Evolutionary conservation across 2,113 vertebrate species (phyloP).

Genomic region (Petroica traversi): DNA sequence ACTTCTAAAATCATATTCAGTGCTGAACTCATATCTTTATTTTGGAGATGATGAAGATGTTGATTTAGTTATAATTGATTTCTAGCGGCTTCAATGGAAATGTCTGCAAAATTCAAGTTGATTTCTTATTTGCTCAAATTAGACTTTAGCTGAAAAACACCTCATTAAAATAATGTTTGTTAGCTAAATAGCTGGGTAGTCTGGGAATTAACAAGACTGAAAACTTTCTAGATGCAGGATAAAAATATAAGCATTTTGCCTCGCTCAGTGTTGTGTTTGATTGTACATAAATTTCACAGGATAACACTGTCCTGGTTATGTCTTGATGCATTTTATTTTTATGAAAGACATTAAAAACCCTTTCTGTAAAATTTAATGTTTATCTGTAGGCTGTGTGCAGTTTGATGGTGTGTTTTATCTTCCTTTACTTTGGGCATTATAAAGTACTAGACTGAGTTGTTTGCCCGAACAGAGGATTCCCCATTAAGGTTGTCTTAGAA

Average conservation of each 20-base stretch:
- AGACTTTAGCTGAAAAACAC: not conserved
- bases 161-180: not conserved
- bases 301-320: not conserved
- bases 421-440: not conserved
- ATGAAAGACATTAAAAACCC: not conserved
- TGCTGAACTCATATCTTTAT: not conserved
- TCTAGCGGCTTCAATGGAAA: not conserved
- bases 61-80: not conserved
- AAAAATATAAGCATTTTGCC: not conserved
- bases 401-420: not conserved
- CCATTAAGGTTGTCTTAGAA: not conserved
- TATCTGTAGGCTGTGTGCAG: not conserved
- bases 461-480: not conserved
- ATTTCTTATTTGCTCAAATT: not conserved
- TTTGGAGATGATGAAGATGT: not conserved
- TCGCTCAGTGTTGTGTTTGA: not conserved
- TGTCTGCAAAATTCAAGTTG: fast-evolving
- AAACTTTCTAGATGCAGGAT: not conserved
- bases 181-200: not conserved
- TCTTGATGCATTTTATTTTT: not conserved
- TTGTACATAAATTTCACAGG: not conserved
- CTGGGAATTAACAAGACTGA: not conserved
- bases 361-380: not conserved
- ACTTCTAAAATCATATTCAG: not conserved
- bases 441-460: not conserved